These are phyloP conservation scores for Parambassis ranga DNA, from an alignment of 2,797 vertebrate genomes.

Conservation along the genomic window DNA sequence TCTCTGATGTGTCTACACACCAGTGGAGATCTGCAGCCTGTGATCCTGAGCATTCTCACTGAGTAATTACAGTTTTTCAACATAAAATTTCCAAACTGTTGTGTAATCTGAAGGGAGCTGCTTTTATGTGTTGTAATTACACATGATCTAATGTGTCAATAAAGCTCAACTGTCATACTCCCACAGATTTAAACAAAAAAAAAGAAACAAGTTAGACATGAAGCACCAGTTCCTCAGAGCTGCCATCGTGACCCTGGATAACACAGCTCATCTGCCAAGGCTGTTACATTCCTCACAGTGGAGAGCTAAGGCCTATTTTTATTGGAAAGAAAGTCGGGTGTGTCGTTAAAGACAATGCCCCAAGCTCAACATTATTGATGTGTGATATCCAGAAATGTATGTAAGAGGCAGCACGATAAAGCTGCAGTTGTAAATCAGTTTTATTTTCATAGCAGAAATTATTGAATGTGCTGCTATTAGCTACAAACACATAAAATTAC, in stretches of 20 bases:
- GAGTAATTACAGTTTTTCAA: slow-evolving; percentile 21
- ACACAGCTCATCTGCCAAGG: slow-evolving; percentile 42
- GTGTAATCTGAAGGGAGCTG: slow-evolving; percentile 47
- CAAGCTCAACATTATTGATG: too few relatives aligned
- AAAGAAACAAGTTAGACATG: slow-evolving; percentile 61
- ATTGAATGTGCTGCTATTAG: too few relatives aligned
- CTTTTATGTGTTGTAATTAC: slow-evolving; percentile 55
- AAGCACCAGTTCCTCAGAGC: slow-evolving; percentile 56
- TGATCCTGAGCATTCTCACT: slow-evolving; percentile 26
- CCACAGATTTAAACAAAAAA: slow-evolving; percentile 32
- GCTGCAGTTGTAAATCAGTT: too few relatives aligned
- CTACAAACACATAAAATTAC: too few relatives aligned
- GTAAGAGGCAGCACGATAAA: too few relatives aligned
- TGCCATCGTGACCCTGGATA: slow-evolving; percentile 36
- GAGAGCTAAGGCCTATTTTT: slow-evolving; percentile 8
- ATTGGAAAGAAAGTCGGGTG: slow-evolving; percentile 11
- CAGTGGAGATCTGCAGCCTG: slow-evolving; percentile 42
- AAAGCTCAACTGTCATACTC: slow-evolving; percentile 54
- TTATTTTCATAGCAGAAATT: too few relatives aligned
- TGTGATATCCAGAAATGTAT: too few relatives aligned
- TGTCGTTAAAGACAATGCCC: too few relatives aligned
- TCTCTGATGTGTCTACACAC: slow-evolving; percentile 27
- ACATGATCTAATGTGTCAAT: slow-evolving; percentile 60
- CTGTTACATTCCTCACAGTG: slow-evolving; percentile 41
- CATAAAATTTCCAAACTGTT: slow-evolving; percentile 36